Evolutionary conservation across 2,113 vertebrate genomes (phyloP).

Genomic region (Carassius auratus): DNA sequence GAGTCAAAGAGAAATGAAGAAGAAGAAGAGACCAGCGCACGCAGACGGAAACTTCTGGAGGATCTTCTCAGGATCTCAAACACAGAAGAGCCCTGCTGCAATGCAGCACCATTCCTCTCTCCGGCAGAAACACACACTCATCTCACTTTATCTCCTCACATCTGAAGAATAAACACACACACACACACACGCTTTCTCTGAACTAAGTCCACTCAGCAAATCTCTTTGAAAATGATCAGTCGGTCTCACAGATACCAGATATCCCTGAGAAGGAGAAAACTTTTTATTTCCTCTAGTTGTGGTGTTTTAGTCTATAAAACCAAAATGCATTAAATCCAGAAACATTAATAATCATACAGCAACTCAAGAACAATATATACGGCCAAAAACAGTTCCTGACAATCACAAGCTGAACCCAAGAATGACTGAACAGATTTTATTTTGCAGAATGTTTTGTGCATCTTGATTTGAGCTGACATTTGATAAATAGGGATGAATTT

Average conservation of each 20-base stretch:
- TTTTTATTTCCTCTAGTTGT: background rate
- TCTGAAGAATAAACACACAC: background rate
- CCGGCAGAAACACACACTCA: background rate
- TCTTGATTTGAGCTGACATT: conserved; percentile 2
- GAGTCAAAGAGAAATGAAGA: background rate
- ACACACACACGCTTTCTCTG: background rate
- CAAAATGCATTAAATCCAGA: background rate
- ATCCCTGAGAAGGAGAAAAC: background rate
- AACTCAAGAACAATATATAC: background rate
- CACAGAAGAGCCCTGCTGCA: background rate
- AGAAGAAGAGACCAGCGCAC: background rate
- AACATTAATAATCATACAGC: background rate
- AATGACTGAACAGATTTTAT: background rate
- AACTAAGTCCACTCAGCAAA: conserved; percentile 8
- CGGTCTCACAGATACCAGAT: background rate
- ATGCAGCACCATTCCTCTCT: background rate
- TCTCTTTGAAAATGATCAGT: background rate
- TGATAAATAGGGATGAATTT: background rate
- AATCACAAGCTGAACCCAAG: background rate
- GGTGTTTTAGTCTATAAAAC: background rate
- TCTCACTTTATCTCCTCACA: background rate
- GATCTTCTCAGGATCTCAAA: background rate
- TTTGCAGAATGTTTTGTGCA: background rate
- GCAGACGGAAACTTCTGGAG: background rate
- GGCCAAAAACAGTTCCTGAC: background rate